phyloP scores from a whole-genome alignment of 2,113 vertebrate genomes.

The Athene cunicularia region DNA sequence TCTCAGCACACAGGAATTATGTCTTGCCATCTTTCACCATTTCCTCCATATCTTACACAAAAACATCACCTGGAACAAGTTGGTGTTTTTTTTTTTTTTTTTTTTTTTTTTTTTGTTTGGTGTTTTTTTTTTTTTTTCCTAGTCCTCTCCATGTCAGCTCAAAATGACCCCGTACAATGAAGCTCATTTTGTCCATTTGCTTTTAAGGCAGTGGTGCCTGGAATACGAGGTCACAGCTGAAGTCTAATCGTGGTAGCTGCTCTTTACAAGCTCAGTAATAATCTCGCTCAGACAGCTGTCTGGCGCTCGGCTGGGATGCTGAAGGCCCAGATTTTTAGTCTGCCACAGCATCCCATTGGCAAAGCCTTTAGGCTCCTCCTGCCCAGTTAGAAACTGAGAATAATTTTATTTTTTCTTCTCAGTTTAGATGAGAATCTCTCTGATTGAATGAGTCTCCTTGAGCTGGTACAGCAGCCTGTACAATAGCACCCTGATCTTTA shows the following conservation, averaged over 20 bases:
- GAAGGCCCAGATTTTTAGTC: not conserved
- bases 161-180: rapidly evolving
- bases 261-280: not conserved
- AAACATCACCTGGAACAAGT: not conserved
- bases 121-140: not conserved
- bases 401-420: not conserved
- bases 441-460: not conserved
- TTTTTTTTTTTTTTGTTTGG: too few relatives aligned
- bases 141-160: not conserved
- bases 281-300: not conserved
- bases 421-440: not conserved
- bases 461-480: not conserved
- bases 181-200: not conserved
- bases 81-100: too few relatives aligned
- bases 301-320: not conserved
- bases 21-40: not conserved
- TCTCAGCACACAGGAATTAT: not conserved
- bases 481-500: not conserved
- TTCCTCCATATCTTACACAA: not conserved
- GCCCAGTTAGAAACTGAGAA: not conserved
- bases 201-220: not conserved
- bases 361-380: not conserved
- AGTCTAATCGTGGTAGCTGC: rapidly evolving
- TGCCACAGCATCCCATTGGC: not conserved
- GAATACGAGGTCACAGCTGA: not conserved